Conservation (phyloP, 2,888 invertebrate species). For the Pachydiplax longipennis region DNA sequence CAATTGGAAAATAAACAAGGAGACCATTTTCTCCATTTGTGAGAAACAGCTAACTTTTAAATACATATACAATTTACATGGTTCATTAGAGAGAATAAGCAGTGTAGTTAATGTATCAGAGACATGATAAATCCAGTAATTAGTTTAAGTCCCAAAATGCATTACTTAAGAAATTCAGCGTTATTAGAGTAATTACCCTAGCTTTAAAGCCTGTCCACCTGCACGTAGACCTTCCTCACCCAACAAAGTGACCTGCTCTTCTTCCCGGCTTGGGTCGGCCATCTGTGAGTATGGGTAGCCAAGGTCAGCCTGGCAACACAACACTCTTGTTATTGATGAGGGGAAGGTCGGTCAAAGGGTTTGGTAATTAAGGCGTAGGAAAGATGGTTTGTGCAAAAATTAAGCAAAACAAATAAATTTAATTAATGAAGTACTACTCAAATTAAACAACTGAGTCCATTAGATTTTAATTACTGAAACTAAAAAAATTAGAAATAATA, state of each 20-base stretch:
- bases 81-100: neutral
- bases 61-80: neutral
- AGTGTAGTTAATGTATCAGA: neutral
- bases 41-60: neutral
- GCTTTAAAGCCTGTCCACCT: constrained; percentile 95
- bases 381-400: neutral
- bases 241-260: constrained; percentile 94
- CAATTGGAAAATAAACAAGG: neutral
- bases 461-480: neutral
- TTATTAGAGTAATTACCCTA: constrained; percentile 81
- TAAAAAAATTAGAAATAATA: neutral
- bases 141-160: neutral
- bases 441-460: neutral
- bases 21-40: neutral
- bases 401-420: constrained; percentile 19
- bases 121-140: neutral
- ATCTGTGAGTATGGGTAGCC: constrained; percentile 78
- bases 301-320: constrained; percentile 77
- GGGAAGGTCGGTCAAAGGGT: constrained; percentile 8
- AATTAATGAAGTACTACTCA: neutral
- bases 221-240: constrained; percentile 95
- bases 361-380: neutral
- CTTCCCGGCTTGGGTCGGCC: constrained; percentile 95
- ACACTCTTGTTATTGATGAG: constrained; percentile 60
- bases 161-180: neutral